Percentiles rank a stretch among this genome's conserved stretches.
Evolutionary conservation across 2,797 vertebrate genomes (phyloP).

Genomic region (Oreortyx pictus): DNA sequence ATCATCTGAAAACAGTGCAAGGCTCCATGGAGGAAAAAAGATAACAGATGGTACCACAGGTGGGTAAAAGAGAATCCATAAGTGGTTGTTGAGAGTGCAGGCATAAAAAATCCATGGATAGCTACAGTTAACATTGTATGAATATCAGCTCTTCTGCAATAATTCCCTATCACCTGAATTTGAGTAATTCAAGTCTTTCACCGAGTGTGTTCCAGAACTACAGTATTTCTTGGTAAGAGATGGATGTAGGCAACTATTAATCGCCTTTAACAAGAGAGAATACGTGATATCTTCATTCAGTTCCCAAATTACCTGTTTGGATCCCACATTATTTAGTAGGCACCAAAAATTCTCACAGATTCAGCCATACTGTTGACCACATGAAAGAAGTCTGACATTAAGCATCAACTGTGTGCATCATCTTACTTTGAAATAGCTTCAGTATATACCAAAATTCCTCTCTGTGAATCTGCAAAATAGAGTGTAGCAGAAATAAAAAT

Average conservation of each 20-base stretch:
- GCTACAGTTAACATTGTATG: background rate
- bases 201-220: background rate
- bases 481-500: background rate
- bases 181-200: background rate
- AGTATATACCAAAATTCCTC: background rate
- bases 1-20: background rate
- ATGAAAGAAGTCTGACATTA: background rate
- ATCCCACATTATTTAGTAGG: background rate
- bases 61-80: background rate
- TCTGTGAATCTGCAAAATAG: background rate
- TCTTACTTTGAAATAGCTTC: constrained; percentile 6
- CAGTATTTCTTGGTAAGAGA: background rate
- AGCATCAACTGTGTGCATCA: background rate
- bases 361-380: background rate
- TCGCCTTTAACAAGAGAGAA: background rate
- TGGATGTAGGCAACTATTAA: background rate
- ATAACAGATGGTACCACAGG: background rate
- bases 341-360: constrained; percentile 1
- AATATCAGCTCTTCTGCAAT: background rate
- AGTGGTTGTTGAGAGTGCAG: background rate
- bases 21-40: background rate
- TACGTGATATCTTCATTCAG: background rate
- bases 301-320: constrained; percentile 4
- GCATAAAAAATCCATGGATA: background rate
- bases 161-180: background rate